A percentile compares a stretch with the other conserved stretches of the same genome.
Conservation (phyloP, 2,113 vertebrate genomes). For the Proterorhinus semilunaris region DNA sequence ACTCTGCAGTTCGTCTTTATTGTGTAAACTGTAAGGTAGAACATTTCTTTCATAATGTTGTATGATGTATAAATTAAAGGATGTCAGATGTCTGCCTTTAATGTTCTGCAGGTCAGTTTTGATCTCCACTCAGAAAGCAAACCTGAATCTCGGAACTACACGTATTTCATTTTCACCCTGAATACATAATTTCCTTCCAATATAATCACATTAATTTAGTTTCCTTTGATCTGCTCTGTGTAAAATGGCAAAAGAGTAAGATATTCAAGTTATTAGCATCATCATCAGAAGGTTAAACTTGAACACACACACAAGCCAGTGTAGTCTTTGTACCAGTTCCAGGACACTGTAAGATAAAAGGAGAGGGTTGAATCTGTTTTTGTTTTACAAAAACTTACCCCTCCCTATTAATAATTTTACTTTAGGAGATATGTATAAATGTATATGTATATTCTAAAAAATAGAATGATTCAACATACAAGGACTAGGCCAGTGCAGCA, state of each 20-base stretch:
- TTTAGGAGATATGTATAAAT: too few relatives aligned
- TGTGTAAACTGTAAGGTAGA: constrained; percentile 29
- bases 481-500: background rate
- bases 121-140: constrained; percentile 39
- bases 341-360: background rate
- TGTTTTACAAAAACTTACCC: too few relatives aligned
- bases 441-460: too few relatives aligned
- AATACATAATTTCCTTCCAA: background rate
- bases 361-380: too few relatives aligned
- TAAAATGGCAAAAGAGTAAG: constrained; percentile 1
- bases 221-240: background rate
- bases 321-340: background rate
- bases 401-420: too few relatives aligned
- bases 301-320: background rate
- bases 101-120: constrained; percentile 24
- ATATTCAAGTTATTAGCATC: background rate
- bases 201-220: too few relatives aligned
- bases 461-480: background rate
- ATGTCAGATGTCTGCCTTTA: constrained; percentile 14
- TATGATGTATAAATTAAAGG: constrained; percentile 29
- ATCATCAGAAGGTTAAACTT: background rate
- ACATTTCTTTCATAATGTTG: constrained; percentile 10
- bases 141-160: constrained; percentile 16
- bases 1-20: constrained; percentile 36
- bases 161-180: background rate